Evolutionary conservation across 2,888 invertebrate genomes (phyloP).

Genomic region (Pyrrhopygopsis socrates): DNA sequence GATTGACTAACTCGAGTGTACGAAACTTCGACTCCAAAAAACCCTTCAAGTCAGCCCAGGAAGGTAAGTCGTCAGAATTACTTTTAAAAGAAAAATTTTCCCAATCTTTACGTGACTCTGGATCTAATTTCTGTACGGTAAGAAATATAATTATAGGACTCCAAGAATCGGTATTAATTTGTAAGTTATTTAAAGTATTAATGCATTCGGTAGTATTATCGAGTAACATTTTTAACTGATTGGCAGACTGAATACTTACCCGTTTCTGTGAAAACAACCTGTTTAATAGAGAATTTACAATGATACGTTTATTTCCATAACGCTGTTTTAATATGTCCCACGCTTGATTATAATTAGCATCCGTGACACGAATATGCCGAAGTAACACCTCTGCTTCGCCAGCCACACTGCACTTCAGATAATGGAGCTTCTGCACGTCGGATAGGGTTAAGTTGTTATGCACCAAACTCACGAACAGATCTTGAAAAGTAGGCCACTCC

Average conservation of each 20-base stretch:
- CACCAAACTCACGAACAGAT: constrained; percentile 18
- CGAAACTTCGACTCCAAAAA: constrained; percentile 65
- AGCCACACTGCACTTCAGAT: constrained; percentile 32
- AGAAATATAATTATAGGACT: constrained; percentile 64
- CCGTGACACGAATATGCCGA: constrained; percentile 43
- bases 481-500: constrained; percentile 33
- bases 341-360: constrained; percentile 39
- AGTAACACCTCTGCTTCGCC: constrained; percentile 39
- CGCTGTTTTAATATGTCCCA: constrained; percentile 38
- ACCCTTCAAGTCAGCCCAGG: constrained; percentile 13
- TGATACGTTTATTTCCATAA: constrained; percentile 20
- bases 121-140: constrained; percentile 62
- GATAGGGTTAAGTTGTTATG: constrained; percentile 32
- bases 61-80: constrained; percentile 48
- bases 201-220: constrained; percentile 64
- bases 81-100: constrained; percentile 39
- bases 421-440: constrained; percentile 52
- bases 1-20: constrained; percentile 51
- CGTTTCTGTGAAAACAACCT: neutral
- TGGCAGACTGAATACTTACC: constrained; percentile 26
- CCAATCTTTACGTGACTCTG: constrained; percentile 64
- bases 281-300: constrained; percentile 17
- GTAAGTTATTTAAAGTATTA: constrained; percentile 56
- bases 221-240: constrained; percentile 46
- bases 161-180: constrained; percentile 55